Percentiles rank a stretch among this genome's conserved stretches.
Conservation (phyloP, 2,797 vertebrate genomes). For the Sparidentex hasta region DNA sequence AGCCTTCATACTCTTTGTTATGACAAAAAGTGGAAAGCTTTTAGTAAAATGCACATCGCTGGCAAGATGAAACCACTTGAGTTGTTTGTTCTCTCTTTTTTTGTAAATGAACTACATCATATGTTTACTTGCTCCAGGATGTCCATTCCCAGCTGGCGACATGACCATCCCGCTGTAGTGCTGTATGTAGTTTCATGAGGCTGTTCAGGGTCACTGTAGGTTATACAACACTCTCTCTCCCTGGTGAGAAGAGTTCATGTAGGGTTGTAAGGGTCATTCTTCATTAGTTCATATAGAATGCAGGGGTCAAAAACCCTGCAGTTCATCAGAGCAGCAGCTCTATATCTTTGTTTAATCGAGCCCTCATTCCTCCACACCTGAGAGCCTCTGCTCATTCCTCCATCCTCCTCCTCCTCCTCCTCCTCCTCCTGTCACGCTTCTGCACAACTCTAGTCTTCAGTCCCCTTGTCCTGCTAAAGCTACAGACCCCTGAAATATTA, state of each 20-base stretch:
- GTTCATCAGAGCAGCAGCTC: conserved; percentile 66
- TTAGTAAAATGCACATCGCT: conserved; percentile 30
- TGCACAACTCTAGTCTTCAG: conserved; percentile 13
- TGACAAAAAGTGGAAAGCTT: conserved; percentile 26
- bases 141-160: conserved; percentile 5
- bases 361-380: conserved; percentile 43
- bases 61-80: conserved; percentile 27
- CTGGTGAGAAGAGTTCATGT: conserved; percentile 44
- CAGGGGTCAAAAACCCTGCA: conserved; percentile 61
- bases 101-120: conserved; percentile 23
- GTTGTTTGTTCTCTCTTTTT: conserved; percentile 13
- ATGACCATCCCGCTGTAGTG: neutral
- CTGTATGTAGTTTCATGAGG: neutral
- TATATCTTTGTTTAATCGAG: conserved; percentile 38
- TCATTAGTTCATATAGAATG: conserved; percentile 70
- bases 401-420: conserved; percentile 17
- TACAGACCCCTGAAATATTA: conserved; percentile 74
- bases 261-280: conserved; percentile 65
- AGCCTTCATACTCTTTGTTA: conserved; percentile 35
- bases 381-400: conserved; percentile 23
- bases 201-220: conserved; percentile 27
- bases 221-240: conserved; percentile 37
- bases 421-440: conserved; percentile 28
- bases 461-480: conserved; percentile 28
- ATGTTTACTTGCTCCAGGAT: neutral